Evolutionary conservation across 2,113 vertebrate genomes (phyloP), one percentile per base, ranked within the genome.

Genomic region (Lepus timidus): DNA sequence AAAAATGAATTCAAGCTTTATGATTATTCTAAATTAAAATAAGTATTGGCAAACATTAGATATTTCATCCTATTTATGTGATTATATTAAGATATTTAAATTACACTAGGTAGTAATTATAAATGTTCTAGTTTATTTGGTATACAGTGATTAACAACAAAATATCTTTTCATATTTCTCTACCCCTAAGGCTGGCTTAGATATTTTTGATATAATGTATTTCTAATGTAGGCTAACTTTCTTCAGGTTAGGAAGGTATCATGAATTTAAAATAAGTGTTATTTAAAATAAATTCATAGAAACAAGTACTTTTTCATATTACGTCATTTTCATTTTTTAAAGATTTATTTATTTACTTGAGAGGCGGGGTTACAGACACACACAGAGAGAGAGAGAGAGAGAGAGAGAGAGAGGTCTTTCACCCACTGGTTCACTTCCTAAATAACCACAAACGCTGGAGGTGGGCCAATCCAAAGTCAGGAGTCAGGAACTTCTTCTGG

Each of bases 21-120:
- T 79, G 27, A 76, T 0, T 96, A 14, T 79, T 84, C 82, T 82
- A 62, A 61, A 78, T 91, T 64, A 75, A 92, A 88, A 82, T 91
- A 70, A n/a, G 1, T 3, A 20, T 31, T 88, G 12, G 80, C 29
- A 76, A 71, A 91, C 88, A 55, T 58, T 64, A 71, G 71, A 78
- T 93, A 27, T 67, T 62, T 39, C 31, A 25, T 49, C 64, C 2
- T 74, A 23, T 75, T 61, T 79, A 16, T 94, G 29, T 80, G 25
- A 55, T 27, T 73, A 51, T 36, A 33, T 29, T 76, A 9, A 71
- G 9, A 64, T 84, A 58, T 65, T 90, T 33, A 76, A 87, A 44
- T 84, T 75, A 13, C 16, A 65, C 22, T 17, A 22, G 1, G 2
- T 70, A 75, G 6, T 85, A 51, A 74, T 36, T 74, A 65, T 51